A percentile compares a stretch with the other conserved stretches of the same genome.
These are phyloP conservation scores for Limosa lapponica DNA, from an alignment of 2,797 vertebrate species.

Conservation along the genomic window DNA sequence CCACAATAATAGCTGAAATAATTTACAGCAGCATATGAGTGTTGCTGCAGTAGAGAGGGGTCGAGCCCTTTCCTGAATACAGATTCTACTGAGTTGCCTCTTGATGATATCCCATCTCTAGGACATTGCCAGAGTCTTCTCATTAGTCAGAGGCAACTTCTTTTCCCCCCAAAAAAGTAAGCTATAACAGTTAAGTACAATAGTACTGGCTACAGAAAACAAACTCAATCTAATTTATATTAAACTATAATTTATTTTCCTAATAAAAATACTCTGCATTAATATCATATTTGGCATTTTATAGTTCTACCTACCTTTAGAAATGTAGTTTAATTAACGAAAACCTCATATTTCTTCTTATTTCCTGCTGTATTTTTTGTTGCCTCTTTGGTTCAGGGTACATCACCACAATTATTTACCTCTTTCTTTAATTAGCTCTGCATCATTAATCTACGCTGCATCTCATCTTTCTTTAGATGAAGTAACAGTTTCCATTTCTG, in stretches of 20 bases:
- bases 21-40: background rate
- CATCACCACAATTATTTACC: constrained; percentile 48
- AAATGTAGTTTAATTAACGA: constrained; percentile 60
- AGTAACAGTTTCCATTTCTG: background rate
- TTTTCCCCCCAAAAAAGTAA: background rate
- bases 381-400: constrained; percentile 9
- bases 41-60: background rate
- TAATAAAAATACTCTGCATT: constrained; percentile 58
- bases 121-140: accelerated
- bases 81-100: background rate
- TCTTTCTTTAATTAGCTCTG: constrained; percentile 75
- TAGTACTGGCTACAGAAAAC: background rate
- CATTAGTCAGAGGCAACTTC: background rate
- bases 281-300: constrained; percentile 52
- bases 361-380: constrained; percentile 25
- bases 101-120: background rate
- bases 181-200: background rate
- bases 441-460: constrained; percentile 49
- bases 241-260: constrained; percentile 59
- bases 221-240: constrained; percentile 51
- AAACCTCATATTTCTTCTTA: constrained; percentile 41
- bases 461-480: background rate
- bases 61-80: background rate
- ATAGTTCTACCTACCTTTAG: constrained; percentile 57
- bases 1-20: background rate